Conservation (phyloP, 2,888 invertebrate species). For the Drosophila eohydei region DNA sequence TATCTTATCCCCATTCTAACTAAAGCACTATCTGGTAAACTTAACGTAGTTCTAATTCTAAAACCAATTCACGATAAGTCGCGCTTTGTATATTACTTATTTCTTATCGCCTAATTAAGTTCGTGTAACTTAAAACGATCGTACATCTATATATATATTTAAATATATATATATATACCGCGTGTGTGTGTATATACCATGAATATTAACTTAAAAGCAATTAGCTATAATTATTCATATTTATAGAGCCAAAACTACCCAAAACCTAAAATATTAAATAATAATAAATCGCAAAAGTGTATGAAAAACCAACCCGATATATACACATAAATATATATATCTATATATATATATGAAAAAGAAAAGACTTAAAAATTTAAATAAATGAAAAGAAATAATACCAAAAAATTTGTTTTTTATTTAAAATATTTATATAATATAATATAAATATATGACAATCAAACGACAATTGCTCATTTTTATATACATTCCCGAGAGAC, state of each 20-base stretch:
- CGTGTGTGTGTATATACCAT: slow-evolving; percentile 65
- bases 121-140: slow-evolving; percentile 60
- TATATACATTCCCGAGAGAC: neutral
- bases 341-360: slow-evolving; percentile 60
- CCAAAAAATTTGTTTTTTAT: slow-evolving; percentile 43
- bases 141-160: slow-evolving; percentile 38
- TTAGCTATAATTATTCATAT: slow-evolving; percentile 79
- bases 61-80: slow-evolving; percentile 25
- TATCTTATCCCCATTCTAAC: slow-evolving; percentile 50
- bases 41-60: slow-evolving; percentile 38
- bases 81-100: slow-evolving; percentile 56
- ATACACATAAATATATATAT: slow-evolving; percentile 16
- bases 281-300: slow-evolving; percentile 48
- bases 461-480: too few species aligned
- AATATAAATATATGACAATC: too few species aligned
- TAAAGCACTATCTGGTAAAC: slow-evolving; percentile 34
- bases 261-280: slow-evolving; percentile 73
- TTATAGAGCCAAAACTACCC: slow-evolving; percentile 79
- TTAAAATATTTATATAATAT: neutral
- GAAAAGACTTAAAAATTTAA: slow-evolving; percentile 79
- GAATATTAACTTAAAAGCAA: slow-evolving; percentile 80
- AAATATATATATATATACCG: slow-evolving; percentile 41
- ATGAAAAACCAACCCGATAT: slow-evolving; percentile 58
- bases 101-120: slow-evolving; percentile 51
- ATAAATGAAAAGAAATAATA: slow-evolving; percentile 79